phyloP scores from a whole-genome alignment of 2,888 invertebrate species.

The Odontomyia ornata region DNA sequence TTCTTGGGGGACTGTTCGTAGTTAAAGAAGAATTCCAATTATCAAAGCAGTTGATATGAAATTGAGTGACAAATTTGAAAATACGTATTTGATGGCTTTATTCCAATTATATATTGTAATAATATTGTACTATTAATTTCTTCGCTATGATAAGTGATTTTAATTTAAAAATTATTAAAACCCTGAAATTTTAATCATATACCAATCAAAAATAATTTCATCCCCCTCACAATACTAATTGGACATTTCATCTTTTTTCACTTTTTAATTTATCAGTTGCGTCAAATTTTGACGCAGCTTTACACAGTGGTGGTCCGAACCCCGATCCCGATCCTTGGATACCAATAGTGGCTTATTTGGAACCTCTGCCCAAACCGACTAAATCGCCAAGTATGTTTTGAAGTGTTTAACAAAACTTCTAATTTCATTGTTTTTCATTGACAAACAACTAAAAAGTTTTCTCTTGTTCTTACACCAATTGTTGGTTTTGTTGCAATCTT shows the following conservation, averaged over 20 bases:
- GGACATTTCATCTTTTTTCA: neutral
- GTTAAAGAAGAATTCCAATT: too few relatives aligned
- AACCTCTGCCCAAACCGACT: slow-evolving; percentile 63
- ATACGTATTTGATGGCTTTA: too few relatives aligned
- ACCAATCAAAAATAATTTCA: too few relatives aligned
- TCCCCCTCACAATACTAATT: too few relatives aligned
- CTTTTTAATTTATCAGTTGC: slow-evolving; percentile 57
- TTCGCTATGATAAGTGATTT: too few relatives aligned
- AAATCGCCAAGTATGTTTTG: slow-evolving; percentile 63
- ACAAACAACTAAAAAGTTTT: neutral
- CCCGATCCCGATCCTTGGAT: slow-evolving; percentile 59
- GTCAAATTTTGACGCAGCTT: slow-evolving; percentile 58
- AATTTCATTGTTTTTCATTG: neutral
- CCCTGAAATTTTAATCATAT: too few relatives aligned
- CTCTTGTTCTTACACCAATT: neutral
- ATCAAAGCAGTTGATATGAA: too few relatives aligned
- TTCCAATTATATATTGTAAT: too few relatives aligned
- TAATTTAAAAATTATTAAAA: too few relatives aligned
- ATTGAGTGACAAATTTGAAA: too few relatives aligned
- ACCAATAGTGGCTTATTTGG: slow-evolving; percentile 63
- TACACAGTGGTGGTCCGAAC: slow-evolving; percentile 56
- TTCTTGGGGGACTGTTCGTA: too few relatives aligned
- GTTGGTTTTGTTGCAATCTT: neutral
- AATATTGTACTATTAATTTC: too few relatives aligned
- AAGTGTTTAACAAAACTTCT: neutral